Percentiles rank a stretch among this genome's conserved stretches.
These are phyloP conservation scores for Ameiurus melas DNA, from an alignment of 2,113 vertebrate species.

Conservation along the genomic window DNA sequence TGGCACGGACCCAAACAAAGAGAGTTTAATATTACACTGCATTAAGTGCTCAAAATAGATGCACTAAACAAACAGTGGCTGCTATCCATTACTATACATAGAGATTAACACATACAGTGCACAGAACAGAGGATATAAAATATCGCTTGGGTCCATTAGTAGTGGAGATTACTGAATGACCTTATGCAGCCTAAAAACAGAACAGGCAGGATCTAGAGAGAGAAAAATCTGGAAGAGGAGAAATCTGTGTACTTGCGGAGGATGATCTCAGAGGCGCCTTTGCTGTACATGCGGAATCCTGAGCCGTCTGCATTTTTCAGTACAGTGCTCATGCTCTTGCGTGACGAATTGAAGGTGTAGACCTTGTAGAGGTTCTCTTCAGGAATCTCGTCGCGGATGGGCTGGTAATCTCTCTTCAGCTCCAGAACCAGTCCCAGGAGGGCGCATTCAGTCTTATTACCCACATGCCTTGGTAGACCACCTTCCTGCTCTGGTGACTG, in stretches of 20 bases:
- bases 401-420: slow-evolving; percentile 91
- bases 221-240: neutral
- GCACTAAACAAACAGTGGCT: slow-evolving; percentile 17
- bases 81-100: neutral
- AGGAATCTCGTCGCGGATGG: slow-evolving; percentile 86
- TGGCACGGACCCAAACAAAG: slow-evolving; percentile 56
- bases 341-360: slow-evolving; percentile 95
- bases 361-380: slow-evolving; percentile 96
- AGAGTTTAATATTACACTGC: slow-evolving; percentile 4
- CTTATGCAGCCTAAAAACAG: neutral
- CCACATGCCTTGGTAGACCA: slow-evolving; percentile 90
- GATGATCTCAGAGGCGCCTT: slow-evolving; percentile 94
- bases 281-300: slow-evolving; percentile 96
- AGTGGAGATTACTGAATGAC: neutral
- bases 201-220: neutral
- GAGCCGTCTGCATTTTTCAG: slow-evolving; percentile 73
- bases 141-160: neutral
- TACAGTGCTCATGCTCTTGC: slow-evolving; percentile 98
- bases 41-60: slow-evolving; percentile 16
- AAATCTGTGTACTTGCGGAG: slow-evolving; percentile 83
- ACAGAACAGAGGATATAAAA: neutral
- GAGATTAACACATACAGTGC: neutral
- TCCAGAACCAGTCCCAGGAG: slow-evolving; percentile 89
- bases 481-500: slow-evolving; percentile 94
- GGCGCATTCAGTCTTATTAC: slow-evolving; percentile 95